Evolutionary conservation across 2,113 vertebrate species (phyloP).

Genomic region (Gymnobelideus leadbeateri): DNA sequence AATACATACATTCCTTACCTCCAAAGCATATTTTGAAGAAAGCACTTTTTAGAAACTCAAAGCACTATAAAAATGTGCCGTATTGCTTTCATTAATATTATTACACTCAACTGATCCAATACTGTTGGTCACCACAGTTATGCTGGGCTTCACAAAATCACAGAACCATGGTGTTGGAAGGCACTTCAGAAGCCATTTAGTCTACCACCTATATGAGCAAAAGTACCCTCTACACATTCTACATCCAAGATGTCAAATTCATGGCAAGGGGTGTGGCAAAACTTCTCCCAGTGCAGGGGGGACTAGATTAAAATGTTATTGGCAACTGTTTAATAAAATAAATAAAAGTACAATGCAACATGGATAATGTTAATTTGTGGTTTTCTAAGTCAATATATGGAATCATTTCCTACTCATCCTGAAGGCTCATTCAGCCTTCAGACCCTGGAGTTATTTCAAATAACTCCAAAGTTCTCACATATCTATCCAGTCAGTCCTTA

Average conservation of each 20-base stretch:
- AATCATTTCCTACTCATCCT: background rate
- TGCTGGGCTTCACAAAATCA: background rate
- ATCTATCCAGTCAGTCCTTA: background rate
- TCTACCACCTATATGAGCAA: background rate
- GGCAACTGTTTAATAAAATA: background rate
- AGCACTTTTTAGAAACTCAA: background rate
- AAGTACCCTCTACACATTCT: background rate
- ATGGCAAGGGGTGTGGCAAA: background rate
- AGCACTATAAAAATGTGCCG: background rate
- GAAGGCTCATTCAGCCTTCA: background rate
- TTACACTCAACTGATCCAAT: background rate
- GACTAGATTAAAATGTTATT: background rate
- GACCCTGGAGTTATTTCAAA: background rate
- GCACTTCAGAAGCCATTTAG: background rate
- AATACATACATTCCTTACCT: background rate
- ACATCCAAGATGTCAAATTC: background rate
- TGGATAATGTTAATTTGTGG: background rate
- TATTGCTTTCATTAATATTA: background rate
- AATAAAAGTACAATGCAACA: background rate
- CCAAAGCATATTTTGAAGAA: background rate
- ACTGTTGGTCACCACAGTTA: background rate
- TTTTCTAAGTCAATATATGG: background rate
- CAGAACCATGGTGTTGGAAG: background rate
- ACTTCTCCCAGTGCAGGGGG: background rate
- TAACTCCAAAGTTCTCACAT: background rate